Conservation (phyloP, 2,888 invertebrate genomes). For the Eupithecia tripunctaria region DNA sequence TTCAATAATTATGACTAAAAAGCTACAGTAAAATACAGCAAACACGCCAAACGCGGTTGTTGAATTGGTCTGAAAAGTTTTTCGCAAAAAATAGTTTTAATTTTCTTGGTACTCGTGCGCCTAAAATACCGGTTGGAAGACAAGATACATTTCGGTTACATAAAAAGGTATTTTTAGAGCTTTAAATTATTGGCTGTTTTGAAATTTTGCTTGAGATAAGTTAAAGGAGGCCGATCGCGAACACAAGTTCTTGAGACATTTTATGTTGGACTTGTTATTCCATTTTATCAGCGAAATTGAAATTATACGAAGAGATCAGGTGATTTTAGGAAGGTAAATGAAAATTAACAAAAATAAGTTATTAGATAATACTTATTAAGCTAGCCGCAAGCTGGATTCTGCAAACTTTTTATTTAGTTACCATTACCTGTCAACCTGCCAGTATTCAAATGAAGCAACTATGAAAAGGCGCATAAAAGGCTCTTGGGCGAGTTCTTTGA, state of each 20-base stretch:
- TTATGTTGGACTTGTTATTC: no score
- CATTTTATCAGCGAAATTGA: not conserved
- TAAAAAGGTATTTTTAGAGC: not conserved
- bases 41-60: not conserved
- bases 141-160: conserved; percentile 7
- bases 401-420: not conserved
- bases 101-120: no score
- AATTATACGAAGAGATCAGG: not conserved
- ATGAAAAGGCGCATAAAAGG: conserved; percentile 11
- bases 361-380: not conserved
- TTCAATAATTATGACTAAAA: not conserved
- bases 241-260: not conserved
- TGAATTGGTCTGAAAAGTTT: conserved; percentile 44
- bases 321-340: not conserved
- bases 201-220: not conserved
- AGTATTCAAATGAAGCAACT: conserved; percentile 24
- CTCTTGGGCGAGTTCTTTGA: conserved; percentile 32
- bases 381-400: not conserved
- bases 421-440: not conserved
- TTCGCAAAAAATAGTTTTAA: no score
- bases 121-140: conserved; percentile 1
- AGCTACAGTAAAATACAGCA: not conserved
- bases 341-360: not conserved
- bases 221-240: not conserved
- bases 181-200: not conserved